Evolutionary conservation across 1,140 invertebrate genomes (phyloP), one percentile per base, ranked within the genome.

Genomic region (Neodiprion virginianus): DNA sequence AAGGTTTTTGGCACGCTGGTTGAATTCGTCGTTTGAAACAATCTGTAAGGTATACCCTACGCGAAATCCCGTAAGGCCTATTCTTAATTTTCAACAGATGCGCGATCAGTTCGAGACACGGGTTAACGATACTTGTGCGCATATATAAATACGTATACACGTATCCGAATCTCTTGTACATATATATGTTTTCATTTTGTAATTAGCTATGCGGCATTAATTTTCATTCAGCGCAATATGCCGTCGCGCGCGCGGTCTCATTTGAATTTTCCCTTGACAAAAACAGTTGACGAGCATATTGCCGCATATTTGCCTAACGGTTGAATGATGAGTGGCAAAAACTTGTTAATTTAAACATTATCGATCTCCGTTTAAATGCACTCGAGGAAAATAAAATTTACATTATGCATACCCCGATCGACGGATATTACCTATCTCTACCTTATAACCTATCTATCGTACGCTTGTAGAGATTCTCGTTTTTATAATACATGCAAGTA

Each of bases 161-260:
- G 28, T 40, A 40, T 40, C 5, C 5, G 28, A 40, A 40, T 40
- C 28, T 40, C 5, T 40, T 40, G 28, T 40, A 40, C 28, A 40
- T 40, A 40, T 40, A 40, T 40, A 40, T 40, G 5, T 40, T 40
- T 65, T 77, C 78, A 5, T 73, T 80, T 79, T 80, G 85, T 87
- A 87, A 87, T 88, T 88, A 88, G 84, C 85, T 83, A 79, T 80
- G 80, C 81, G 82, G 82, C 84, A 87, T 88, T 87, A 88, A 88
- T 87, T 86, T 87, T 85, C 80, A 87, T 87, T 88, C 83, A 88
- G 80, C 83, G 82, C 86, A 88, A 88, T 87, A 86, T 87, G 86
- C 83, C 80, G 81, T 61, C 53, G 11, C 53, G 3, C n/a, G 11
- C 85, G 79, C 82, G 77, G 80, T 78, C 83, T 88, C 80, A 88